Percentiles rank a stretch among this genome's conserved stretches.
Evolutionary conservation across 2,797 vertebrate species (phyloP).

Genomic region (Uromys caudimaculatus): DNA sequence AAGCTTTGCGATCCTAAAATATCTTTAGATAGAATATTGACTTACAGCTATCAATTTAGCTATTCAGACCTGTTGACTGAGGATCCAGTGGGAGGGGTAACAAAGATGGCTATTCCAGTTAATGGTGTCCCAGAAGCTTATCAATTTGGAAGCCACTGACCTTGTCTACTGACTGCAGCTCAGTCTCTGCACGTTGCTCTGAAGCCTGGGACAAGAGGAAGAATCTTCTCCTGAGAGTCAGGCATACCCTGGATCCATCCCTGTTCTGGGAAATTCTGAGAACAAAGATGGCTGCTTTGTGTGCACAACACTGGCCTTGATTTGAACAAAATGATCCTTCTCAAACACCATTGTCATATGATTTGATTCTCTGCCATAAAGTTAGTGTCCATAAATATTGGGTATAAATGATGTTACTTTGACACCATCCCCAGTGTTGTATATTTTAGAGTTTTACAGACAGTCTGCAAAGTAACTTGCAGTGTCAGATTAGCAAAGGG

Average conservation of each 20-base stretch:
- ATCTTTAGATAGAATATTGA: neutral
- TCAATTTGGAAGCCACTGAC: fast-evolving
- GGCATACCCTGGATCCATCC: neutral
- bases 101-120: neutral
- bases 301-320: neutral
- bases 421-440: neutral
- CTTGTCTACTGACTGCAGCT: neutral
- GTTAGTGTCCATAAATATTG: no score
- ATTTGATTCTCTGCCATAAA: neutral
- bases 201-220: neutral
- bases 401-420: neutral
- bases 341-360: neutral
- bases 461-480: neutral
- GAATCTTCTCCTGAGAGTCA: neutral
- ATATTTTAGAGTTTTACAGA: neutral
- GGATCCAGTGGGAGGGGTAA: neutral
- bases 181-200: neutral
- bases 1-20: neutral
- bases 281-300: neutral
- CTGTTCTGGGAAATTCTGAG: neutral
- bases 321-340: neutral
- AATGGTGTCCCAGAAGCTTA: neutral
- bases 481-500: neutral
- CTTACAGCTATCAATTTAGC: neutral
- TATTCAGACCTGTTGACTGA: neutral